Evolutionary conservation across 2,888 invertebrate species (phyloP).

Genomic region (Mamestra brassicae): DNA sequence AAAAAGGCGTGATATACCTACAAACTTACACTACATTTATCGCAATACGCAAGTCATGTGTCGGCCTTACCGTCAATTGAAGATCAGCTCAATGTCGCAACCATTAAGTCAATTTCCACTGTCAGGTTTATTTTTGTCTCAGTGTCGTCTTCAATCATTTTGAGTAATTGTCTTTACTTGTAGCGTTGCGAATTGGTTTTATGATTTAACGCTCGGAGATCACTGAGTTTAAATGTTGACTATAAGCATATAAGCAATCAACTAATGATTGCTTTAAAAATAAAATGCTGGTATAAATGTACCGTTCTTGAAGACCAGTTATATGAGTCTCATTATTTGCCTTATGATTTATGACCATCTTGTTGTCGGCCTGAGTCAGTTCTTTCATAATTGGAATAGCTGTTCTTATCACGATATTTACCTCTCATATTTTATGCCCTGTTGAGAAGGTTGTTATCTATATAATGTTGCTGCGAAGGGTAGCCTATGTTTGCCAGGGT

Average conservation of each 20-base stretch:
- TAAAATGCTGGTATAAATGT: background rate
- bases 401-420: background rate
- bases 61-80: slow-evolving; percentile 32
- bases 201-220: background rate
- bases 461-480: background rate
- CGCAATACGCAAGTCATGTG: background rate
- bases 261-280: background rate
- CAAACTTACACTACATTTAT: background rate
- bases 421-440: no score
- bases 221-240: background rate
- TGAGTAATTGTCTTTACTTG: background rate
- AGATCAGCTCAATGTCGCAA: slow-evolving; percentile 47
- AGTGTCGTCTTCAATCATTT: slow-evolving; percentile 30
- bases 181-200: slow-evolving; percentile 9
- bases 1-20: background rate
- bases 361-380: background rate
- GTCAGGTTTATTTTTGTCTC: slow-evolving; percentile 42
- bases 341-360: background rate
- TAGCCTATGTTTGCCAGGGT: background rate
- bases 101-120: slow-evolving; percentile 37
- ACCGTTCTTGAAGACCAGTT: background rate
- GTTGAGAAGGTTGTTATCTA: background rate
- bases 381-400: background rate
- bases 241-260: no score
- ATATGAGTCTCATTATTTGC: background rate